Base-by-base conservation (phyloP, 2,113 vertebrate species). In the Megaptera novaeangliae region DNA sequence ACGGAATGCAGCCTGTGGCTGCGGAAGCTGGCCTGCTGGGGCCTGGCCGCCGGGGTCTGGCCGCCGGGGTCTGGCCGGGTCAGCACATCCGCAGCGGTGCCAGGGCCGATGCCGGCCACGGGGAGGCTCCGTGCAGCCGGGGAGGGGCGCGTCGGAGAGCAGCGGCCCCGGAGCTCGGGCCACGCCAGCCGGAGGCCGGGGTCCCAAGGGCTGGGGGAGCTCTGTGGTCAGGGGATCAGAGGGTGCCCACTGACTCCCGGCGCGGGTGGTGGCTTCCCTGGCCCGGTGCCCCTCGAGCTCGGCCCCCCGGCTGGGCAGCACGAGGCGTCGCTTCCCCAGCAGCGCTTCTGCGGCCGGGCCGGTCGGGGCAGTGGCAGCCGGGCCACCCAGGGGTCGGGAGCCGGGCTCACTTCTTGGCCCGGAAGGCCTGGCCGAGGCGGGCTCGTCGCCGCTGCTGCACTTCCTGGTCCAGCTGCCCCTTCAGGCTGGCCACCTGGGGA, bases 401-500 rank as follows among this genome's bases (percentile, higher is more conserved):
- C 15, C 0, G 46, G 49, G 39, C 72, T 97, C 98, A 98, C 83
- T 98, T 85, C 57, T 97, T 74, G 34, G 98, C 92, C n/a, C 59
- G 92, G 13, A 98, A 92, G 98, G 98, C 98, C 98, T 98, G 98
- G 97, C 41, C 89, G 39, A 98, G 97, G 90, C 91, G 98, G 13
- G 98, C 96, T 91, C 98, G 98, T 55, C 95, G 98, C 68, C 81
- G 97, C 71, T 61, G 34, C 25, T 1, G 96, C 9, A 95, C 95
- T 95, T 99, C 98, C 98, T 98, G 98, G 36, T 99, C 98, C 10
- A 99, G 97, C 98, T 99, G 99, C 69, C 99, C 98, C 97, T 98
- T 99, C 82, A 98, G 98, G 15, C 97, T 96, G 94, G 96, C 95
- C 92, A 99, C 97, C 99, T 99, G 92, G 59, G 34, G 68, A 92